A percentile compares a stretch with the other conserved stretches of the same genome.
These are phyloP conservation scores for Semotilus atromaculatus DNA, from an alignment of 2,797 vertebrate genomes.

Conservation along the genomic window DNA sequence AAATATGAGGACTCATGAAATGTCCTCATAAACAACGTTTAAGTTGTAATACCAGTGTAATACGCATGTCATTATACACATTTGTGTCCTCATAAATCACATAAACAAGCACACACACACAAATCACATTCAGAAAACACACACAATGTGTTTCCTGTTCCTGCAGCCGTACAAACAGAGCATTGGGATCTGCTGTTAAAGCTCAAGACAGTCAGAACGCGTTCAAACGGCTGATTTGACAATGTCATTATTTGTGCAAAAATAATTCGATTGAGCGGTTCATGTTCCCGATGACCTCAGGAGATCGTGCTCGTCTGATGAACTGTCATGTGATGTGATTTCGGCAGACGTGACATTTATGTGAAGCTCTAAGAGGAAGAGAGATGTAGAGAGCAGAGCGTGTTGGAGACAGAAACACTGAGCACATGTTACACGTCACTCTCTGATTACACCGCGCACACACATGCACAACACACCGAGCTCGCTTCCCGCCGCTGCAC, in stretches of 20 bases:
- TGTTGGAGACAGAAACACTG: not conserved
- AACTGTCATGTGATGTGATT: not conserved
- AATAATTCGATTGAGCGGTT: not conserved
- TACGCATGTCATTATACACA: no score
- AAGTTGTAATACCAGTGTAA: no score
- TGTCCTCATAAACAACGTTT: no score
- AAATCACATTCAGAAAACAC: not conserved
- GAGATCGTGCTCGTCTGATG: not conserved
- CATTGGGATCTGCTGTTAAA: not conserved
- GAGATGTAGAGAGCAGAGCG: rapidly evolving
- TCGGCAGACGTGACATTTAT: not conserved
- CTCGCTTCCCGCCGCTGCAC: not conserved
- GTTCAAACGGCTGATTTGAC: not conserved
- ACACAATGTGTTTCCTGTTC: constrained; percentile 31
- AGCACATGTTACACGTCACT: not conserved
- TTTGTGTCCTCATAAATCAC: no score
- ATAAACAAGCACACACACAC: not conserved
- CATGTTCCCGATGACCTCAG: not conserved
- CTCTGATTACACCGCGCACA: not conserved
- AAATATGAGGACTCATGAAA: no score
- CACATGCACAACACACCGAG: no score
- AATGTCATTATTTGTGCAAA: no score
- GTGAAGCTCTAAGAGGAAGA: not conserved
- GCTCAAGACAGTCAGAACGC: not conserved
- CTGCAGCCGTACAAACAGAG: not conserved